Evolutionary conservation across 1,140 invertebrate species (phyloP).

Genomic region (Polyergus mexicanus): DNA sequence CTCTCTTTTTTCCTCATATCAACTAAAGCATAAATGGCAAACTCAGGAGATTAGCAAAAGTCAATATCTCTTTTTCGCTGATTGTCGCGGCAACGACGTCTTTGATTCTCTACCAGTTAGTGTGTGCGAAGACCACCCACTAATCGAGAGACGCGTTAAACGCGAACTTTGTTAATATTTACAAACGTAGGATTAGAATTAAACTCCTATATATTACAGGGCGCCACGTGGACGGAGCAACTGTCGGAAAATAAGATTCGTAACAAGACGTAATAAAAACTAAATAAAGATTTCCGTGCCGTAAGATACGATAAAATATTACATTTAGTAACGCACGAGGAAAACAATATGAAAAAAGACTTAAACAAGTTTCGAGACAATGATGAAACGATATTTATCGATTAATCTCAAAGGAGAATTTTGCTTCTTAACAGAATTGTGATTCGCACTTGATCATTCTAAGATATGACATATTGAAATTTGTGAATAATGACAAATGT

Average conservation of each 20-base stretch:
- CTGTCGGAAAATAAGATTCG: neutral
- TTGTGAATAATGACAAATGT: too few species aligned
- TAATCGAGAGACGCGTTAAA: slow-evolving; percentile 20
- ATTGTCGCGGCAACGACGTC: neutral
- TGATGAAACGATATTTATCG: too few species aligned
- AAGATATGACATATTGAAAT: too few species aligned
- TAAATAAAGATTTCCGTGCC: too few species aligned
- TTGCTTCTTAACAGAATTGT: too few species aligned
- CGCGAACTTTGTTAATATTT: slow-evolving; percentile 43
- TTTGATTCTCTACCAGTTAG: neutral
- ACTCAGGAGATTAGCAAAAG: neutral
- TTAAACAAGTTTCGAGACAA: too few species aligned
- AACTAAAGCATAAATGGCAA: neutral
- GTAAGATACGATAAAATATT: too few species aligned
- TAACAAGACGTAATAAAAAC: neutral
- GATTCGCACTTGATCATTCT: too few species aligned
- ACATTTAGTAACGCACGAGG: too few species aligned
- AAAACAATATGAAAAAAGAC: too few species aligned
- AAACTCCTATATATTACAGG: slow-evolving; percentile 21
- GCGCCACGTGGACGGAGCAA: neutral
- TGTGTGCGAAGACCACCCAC: slow-evolving; percentile 14
- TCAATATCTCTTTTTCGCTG: neutral
- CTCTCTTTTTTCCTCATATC: neutral
- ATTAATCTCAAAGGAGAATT: too few species aligned
- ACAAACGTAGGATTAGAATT: slow-evolving; percentile 49